phyloP scores from a whole-genome alignment of 2,888 invertebrate genomes.

The Oscheius sp. region DNA sequence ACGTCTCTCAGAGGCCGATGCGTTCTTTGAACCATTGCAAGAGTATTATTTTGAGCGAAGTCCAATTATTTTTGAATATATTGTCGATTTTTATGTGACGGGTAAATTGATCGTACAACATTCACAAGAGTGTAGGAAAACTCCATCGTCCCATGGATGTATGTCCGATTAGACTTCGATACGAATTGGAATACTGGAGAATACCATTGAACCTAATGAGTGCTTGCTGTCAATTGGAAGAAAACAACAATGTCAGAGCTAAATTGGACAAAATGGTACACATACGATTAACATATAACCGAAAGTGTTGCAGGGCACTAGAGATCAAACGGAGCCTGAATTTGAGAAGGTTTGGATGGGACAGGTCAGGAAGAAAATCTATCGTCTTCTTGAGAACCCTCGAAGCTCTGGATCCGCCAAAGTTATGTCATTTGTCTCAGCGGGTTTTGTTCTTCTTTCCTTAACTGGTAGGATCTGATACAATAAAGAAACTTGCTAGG shows the following conservation, averaged over 20 bases:
- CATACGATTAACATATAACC: background rate
- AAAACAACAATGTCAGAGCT: slow-evolving; percentile 41
- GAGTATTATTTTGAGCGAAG: slow-evolving; percentile 68
- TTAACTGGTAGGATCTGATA: slow-evolving; percentile 45
- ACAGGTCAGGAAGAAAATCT: slow-evolving; percentile 36
- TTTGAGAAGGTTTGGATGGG: slow-evolving; percentile 61
- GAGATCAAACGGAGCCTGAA: slow-evolving; percentile 33
- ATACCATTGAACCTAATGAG: slow-evolving; percentile 55
- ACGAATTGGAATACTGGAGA: slow-evolving; percentile 68
- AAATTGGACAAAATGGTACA: slow-evolving; percentile 18
- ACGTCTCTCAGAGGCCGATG: slow-evolving; percentile 66
- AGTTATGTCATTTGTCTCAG: slow-evolving; percentile 63
- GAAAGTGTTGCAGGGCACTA: slow-evolving; percentile 21
- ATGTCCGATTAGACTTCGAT: slow-evolving; percentile 65
- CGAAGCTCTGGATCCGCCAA: slow-evolving; percentile 61
- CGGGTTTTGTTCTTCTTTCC: slow-evolving; percentile 64
- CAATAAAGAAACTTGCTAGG: slow-evolving; percentile 31
- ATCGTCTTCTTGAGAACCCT: slow-evolving; percentile 65
- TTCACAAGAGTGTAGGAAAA: slow-evolving; percentile 40
- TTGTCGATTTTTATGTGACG: slow-evolving; percentile 63
- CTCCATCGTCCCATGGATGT: slow-evolving; percentile 68
- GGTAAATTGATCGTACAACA: slow-evolving; percentile 30
- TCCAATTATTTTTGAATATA: slow-evolving; percentile 66
- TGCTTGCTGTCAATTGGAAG: slow-evolving; percentile 54
- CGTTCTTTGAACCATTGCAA: slow-evolving; percentile 60